phyloP scores from a whole-genome alignment of 2,888 invertebrate genomes.

The Tromatobia lineatoria region DNA sequence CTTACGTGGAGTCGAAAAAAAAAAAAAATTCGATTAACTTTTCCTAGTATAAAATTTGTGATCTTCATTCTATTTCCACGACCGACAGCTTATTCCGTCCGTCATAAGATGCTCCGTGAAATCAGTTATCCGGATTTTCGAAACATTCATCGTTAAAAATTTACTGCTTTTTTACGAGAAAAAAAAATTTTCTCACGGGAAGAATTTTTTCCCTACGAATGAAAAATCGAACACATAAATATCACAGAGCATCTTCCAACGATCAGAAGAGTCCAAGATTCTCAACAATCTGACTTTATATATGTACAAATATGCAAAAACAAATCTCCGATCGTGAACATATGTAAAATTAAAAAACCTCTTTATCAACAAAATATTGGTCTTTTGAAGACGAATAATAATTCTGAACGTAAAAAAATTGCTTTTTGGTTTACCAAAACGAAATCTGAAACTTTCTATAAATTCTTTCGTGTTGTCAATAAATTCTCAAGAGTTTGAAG shows the following conservation, averaged over 20 bases:
- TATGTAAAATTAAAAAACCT: too few species aligned
- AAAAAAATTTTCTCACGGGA: not conserved
- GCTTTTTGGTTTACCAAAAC: not conserved
- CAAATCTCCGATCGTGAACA: not conserved
- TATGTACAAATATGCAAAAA: not conserved
- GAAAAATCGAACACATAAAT: not conserved
- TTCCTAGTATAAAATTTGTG: not conserved
- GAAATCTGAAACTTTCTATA: not conserved
- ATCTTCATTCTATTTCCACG: not conserved
- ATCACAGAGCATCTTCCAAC: not conserved
- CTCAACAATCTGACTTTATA: not conserved
- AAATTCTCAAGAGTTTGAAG: not conserved
- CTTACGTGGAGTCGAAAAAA: not conserved
- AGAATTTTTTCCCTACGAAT: conserved; percentile 7
- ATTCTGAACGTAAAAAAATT: not conserved
- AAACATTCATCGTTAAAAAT: conserved; percentile 14
- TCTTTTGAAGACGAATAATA: not conserved
- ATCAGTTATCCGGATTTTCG: not conserved
- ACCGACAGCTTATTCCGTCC: not conserved
- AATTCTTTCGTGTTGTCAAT: not conserved
- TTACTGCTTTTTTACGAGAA: not conserved
- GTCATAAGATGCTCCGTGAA: not conserved
- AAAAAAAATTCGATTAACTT: not conserved
- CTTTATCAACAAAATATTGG: not conserved
- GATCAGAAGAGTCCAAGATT: not conserved